A percentile compares a stretch with the other conserved stretches of the same genome.
These are phyloP conservation scores for Hippocampus comes DNA, from an alignment of 2,113 vertebrate species.

Conservation along the genomic window DNA sequence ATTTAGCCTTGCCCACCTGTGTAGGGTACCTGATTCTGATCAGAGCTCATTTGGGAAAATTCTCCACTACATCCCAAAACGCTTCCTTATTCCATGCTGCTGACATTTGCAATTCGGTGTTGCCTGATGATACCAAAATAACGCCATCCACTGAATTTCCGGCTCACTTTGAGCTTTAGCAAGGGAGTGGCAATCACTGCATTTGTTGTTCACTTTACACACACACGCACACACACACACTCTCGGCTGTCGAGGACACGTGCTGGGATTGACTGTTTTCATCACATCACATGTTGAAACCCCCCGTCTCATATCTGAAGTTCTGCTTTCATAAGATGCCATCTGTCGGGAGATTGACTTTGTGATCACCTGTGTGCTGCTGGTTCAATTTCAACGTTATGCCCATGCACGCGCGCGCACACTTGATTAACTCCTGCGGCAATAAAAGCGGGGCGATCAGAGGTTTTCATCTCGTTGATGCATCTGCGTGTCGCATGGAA, in stretches of 20 bases:
- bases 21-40: too few species aligned
- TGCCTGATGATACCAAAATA: background rate
- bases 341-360: background rate
- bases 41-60: too few species aligned
- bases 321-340: conserved; percentile 33
- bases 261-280: background rate
- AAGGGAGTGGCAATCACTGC: background rate
- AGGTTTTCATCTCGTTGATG: conserved; percentile 17
- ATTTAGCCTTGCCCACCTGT: too few species aligned
- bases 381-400: too few species aligned
- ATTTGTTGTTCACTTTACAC: too few species aligned
- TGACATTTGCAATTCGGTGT: too few species aligned
- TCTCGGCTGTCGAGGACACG: background rate
- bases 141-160: background rate
- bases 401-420: background rate
- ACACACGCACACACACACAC: too few species aligned
- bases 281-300: conserved; percentile 5
- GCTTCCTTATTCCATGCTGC: too few species aligned
- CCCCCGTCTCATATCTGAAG: background rate
- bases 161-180: background rate
- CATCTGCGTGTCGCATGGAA: background rate
- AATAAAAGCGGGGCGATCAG: background rate
- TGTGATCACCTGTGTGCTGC: background rate
- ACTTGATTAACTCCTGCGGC: background rate
- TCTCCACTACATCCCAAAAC: too few species aligned